Conservation (phyloP, 2,797 vertebrate species). For the Meriones psammophilus region DNA sequence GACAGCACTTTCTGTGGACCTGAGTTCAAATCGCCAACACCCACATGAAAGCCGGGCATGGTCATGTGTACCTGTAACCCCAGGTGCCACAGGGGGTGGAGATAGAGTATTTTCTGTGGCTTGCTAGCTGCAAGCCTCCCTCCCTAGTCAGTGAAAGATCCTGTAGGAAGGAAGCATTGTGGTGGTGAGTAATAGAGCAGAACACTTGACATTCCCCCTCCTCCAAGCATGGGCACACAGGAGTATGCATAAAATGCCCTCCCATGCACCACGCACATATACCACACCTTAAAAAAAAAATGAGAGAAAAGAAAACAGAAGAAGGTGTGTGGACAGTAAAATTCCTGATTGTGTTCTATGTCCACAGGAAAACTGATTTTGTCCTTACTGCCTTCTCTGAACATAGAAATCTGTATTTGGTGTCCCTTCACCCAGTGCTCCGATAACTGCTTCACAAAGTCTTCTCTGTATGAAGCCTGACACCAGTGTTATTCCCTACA, state of each 20-base stretch:
- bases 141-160: neutral
- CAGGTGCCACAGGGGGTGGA: neutral
- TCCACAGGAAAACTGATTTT: neutral
- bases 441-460: neutral
- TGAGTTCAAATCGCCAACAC: neutral
- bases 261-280: neutral
- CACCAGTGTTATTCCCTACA: neutral
- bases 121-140: neutral
- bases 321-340: neutral
- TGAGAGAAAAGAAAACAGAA: neutral
- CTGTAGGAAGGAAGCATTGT: neutral
- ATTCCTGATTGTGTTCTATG: neutral
- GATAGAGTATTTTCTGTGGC: neutral
- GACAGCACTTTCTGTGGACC: neutral
- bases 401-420: neutral
- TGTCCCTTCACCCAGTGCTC: neutral
- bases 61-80: neutral
- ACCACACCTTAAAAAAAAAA: neutral
- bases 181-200: neutral
- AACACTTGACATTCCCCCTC: neutral
- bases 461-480: neutral
- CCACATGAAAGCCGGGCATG: neutral
- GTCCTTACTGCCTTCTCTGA: neutral
- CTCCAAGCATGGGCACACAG: neutral
- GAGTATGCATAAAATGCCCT: neutral